These are phyloP conservation scores for Cyclura pinguis DNA, from an alignment of 2,797 vertebrate species.

Conservation along the genomic window DNA sequence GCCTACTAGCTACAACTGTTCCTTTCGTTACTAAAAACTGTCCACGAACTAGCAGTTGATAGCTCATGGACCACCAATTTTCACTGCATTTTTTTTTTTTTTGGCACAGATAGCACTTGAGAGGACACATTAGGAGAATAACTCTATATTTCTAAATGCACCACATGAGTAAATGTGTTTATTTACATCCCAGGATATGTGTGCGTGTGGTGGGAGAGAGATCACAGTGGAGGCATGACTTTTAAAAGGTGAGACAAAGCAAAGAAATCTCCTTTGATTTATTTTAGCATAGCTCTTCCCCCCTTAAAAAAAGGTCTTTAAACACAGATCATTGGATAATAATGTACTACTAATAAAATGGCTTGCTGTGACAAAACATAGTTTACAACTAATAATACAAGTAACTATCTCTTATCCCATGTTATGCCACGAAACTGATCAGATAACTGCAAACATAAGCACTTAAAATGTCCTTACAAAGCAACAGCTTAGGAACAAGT, in stretches of 20 bases:
- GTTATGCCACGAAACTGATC: neutral
- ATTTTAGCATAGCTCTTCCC: neutral
- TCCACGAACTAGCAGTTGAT: neutral
- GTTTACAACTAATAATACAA: neutral
- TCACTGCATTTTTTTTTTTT: too few relatives aligned
- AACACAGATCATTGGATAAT: neutral
- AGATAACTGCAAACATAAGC: neutral
- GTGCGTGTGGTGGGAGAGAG: too few relatives aligned
- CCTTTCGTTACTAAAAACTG: neutral
- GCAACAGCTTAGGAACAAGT: neutral
- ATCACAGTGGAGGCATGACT: neutral
- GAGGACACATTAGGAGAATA: neutral
- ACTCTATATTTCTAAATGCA: neutral
- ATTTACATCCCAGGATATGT: neutral
- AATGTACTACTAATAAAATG: neutral
- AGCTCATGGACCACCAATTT: too few relatives aligned
- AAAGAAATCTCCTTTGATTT: neutral
- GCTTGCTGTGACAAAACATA: neutral
- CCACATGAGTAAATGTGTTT: neutral
- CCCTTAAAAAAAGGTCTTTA: neutral
- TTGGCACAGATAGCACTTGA: neutral
- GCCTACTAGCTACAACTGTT: neutral
- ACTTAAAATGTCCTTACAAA: conserved; percentile 5
- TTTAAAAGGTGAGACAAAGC: neutral
- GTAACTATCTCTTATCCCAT: neutral